Evolutionary conservation across 2,888 invertebrate genomes (phyloP).

Genomic region (Axea sp.): DNA sequence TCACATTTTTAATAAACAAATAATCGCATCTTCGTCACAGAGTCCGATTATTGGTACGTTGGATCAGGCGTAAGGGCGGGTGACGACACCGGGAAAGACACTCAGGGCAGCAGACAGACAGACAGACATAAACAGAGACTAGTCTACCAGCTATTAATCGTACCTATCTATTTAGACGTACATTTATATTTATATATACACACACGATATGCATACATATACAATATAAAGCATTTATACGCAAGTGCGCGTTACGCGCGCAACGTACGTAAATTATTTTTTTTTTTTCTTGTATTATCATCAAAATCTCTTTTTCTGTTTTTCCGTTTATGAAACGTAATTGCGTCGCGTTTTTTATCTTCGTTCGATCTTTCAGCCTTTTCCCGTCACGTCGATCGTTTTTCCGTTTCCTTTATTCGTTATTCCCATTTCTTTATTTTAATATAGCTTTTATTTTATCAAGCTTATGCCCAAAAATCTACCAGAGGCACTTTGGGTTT

Average conservation of each 20-base stretch:
- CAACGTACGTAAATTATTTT: constrained; percentile 63
- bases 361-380: constrained; percentile 27
- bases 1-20: no score
- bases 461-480: constrained; percentile 80
- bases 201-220: constrained; percentile 66
- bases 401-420: constrained; percentile 28
- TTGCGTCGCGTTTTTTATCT: constrained; percentile 42
- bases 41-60: constrained; percentile 30
- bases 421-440: constrained; percentile 49
- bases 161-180: constrained; percentile 64
- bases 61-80: constrained; percentile 51
- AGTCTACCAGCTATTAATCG: constrained; percentile 74
- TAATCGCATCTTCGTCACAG: constrained; percentile 36
- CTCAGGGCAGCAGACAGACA: constrained; percentile 75
- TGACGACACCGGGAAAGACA: constrained; percentile 70
- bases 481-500: constrained; percentile 80
- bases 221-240: constrained; percentile 70
- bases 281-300: constrained; percentile 64
- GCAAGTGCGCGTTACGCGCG: constrained; percentile 66
- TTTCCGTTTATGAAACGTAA: constrained; percentile 60
- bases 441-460: constrained; percentile 75
- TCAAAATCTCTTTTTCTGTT: constrained; percentile 56
- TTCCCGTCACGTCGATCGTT: constrained; percentile 47
- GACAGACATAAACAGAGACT: constrained; percentile 74
- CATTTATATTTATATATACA: constrained; percentile 66